Conservation (phyloP, 2,888 invertebrate genomes). For the Erebia palarica region DNA sequence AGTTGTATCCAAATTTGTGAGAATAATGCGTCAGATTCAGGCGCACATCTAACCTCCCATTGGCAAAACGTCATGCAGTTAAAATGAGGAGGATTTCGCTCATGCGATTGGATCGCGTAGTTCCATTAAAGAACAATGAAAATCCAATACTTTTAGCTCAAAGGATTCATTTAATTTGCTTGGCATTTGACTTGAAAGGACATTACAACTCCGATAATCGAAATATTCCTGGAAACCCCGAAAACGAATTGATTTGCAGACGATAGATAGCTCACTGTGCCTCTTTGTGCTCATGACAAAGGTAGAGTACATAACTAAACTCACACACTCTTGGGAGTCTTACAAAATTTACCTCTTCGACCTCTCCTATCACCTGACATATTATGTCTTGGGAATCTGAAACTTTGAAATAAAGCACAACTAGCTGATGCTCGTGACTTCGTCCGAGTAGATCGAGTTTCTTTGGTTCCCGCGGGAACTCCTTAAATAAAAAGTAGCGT, state of each 20-base stretch:
- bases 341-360: neutral
- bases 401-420: neutral
- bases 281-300: neutral
- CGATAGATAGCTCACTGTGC: conserved; percentile 4
- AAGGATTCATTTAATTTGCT: neutral
- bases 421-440: too few species aligned
- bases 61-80: too few species aligned
- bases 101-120: neutral
- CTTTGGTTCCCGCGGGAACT: too few species aligned
- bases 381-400: neutral
- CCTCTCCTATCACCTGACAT: neutral
- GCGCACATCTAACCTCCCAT: too few species aligned
- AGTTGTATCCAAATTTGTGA: too few species aligned
- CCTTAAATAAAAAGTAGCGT: too few species aligned
- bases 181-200: neutral
- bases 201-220: neutral
- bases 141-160: conserved; percentile 8
- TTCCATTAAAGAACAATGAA: conserved; percentile 4
- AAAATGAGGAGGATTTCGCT: neutral
- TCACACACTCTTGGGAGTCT: neutral
- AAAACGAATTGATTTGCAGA: neutral
- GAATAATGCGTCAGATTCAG: too few species aligned
- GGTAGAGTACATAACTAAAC: neutral
- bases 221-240: neutral
- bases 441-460: too few species aligned